phyloP scores from a whole-genome alignment of 2,888 invertebrate species.

The Rambutsinella grinnellia region DNA sequence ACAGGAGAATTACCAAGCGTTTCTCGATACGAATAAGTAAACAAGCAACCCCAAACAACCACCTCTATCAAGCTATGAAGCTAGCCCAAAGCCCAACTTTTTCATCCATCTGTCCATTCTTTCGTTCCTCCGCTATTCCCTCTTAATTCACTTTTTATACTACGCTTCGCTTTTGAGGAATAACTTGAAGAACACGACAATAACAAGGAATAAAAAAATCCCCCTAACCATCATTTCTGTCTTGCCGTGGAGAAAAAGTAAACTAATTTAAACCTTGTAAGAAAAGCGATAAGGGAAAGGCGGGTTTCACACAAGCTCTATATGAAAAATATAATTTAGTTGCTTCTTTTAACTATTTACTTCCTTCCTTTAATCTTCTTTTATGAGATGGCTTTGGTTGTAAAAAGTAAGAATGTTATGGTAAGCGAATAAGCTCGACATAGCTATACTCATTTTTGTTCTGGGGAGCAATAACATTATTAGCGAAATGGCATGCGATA shows the following conservation, averaged over 20 bases:
- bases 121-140: neutral
- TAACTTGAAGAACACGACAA: neutral
- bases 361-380: neutral
- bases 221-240: neutral
- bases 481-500: neutral
- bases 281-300: neutral
- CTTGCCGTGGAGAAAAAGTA: neutral
- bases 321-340: too few species aligned
- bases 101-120: neutral
- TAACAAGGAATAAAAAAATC: neutral
- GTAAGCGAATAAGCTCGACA: too few species aligned
- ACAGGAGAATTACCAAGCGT: too few species aligned
- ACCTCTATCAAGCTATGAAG: too few species aligned
- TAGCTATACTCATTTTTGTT: slow-evolving; percentile 2
- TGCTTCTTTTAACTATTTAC: neutral
- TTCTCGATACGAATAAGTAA: too few species aligned
- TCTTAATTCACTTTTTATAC: neutral
- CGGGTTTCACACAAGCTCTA: too few species aligned
- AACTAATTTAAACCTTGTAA: neutral
- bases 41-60: too few species aligned
- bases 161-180: neutral
- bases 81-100: neutral
- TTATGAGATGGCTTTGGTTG: neutral
- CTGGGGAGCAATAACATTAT: slow-evolving; percentile 12
- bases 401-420: too few species aligned